Evolutionary conservation across 2,888 invertebrate genomes (phyloP), one percentile per base, ranked within the genome.

Genomic region (Hyposoter dolosus): DNA sequence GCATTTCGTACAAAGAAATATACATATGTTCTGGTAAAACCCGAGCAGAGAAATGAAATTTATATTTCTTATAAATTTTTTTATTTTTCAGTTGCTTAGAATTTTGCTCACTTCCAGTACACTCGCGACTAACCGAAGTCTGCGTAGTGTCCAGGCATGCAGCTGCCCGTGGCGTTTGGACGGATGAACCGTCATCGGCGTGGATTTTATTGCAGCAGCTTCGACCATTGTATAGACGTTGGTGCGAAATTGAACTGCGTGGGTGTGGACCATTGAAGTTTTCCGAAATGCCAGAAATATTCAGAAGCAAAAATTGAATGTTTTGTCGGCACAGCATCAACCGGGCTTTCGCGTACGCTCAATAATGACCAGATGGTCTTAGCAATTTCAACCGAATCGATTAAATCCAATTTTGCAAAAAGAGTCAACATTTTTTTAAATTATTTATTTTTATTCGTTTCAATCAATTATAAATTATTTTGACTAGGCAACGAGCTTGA

Each of bases 61-160:
- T 53, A 75, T 82, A 53, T 75, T 77, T 47, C 69, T 63, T 43
- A 63, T 50, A 63, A 45, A 10, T n/a, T 65, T 65, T 47, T 69
- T 63, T 45, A 75, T 40, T 23, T n/a, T 7, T 47, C 1, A 12
- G 32, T 32, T 71, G 45, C 69, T 35, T 32, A 45, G 32, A 53
- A 68, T 69, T 60, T 47, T 32, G 45, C 71, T 60, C 9, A 6
- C 19, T 53, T 40, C 35, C 10, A 35, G 23, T 28, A 28, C 32
- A 17, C 23, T 15, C 53, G 6, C 19, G 40, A 19, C 74, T 56
- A 17, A 74, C 23, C 23, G n/a, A 28, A 60, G 32, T 72, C 72
- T 19, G 35, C 10, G 40, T 60, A 56, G 43, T 43, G 43, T 75
- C 63, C 75, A 45, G 28, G 28, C 7, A 75, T 17, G 40, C 75